Base-by-base conservation (phyloP, 2,888 invertebrate species). In the Colletes collaris region DNA sequence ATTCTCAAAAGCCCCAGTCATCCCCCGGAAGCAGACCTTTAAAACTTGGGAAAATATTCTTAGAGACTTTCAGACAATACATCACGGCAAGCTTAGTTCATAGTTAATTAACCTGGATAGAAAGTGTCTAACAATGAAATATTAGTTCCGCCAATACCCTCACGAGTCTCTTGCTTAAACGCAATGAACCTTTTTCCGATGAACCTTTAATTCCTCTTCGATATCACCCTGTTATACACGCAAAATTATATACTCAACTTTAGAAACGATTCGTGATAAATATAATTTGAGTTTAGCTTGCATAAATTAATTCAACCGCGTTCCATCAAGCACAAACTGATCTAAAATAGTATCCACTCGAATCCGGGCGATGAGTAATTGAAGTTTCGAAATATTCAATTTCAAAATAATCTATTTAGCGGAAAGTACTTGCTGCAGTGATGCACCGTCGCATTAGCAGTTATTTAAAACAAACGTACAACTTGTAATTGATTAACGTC, bases 71-170 rank as follows among this genome's bases (percentile, higher is more conserved):
- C n/a, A 0, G 10, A 65, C 49, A 13, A 62, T 56, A 55, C 55
- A 55, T 64, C 64, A 55, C 44, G 13, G 8, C 4, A 3, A 37
- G 44, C 59, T 62, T 65, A 46, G n/a, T 59, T 59, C 46, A 37
- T 44, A 35, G 59, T 79, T 80, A 79, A 78, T 74, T 68, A 80
- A 66, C 49, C 52, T 5, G 19, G 74, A 62, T 69, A 65, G 49
- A 49, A 79, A 55, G 60, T 77, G 72, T 67, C 58, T 46, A 59
- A 76, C 66, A 53, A 27, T 76, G 65, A 79, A 71, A 71, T 79
- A 78, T 69, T 64, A 52, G 60, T 37, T 40, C 49, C 10, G 19
- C 13, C 63, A 35, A 46, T 4, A 7, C 13, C 11, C 8, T 46
- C 10, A n/a, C 27, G 19, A 52, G 27, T 56, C 44, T 7, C 44